Percentiles rank a stretch among this genome's conserved stretches.
These are phyloP conservation scores for Pterostichus niger DNA, from an alignment of 2,888 invertebrate genomes.

Conservation along the genomic window DNA sequence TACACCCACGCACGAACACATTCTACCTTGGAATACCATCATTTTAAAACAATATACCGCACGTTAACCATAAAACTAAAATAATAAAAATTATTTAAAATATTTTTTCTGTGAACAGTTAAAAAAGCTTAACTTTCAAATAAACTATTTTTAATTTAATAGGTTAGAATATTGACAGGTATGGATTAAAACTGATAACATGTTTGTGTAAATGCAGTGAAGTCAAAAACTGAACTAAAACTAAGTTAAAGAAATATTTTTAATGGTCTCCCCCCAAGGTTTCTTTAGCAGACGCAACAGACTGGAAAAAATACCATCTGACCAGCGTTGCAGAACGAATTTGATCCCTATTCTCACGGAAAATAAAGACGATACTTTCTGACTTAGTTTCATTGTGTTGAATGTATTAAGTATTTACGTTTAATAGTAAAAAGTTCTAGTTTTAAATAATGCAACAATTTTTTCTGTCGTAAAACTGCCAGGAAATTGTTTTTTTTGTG, in stretches of 20 bases:
- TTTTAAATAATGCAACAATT: constrained; percentile 2
- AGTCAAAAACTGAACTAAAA: constrained; percentile 27
- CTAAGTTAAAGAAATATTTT: constrained; percentile 43
- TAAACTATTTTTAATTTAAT: not conserved
- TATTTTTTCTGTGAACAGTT: too few species aligned
- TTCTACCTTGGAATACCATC: too few species aligned
- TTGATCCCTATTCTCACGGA: constrained; percentile 7
- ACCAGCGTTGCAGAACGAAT: constrained; percentile 42
- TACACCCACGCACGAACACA: not conserved
- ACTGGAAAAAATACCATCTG: constrained; percentile 60
- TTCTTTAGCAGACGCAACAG: constrained; percentile 17
- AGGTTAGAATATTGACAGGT: not conserved
- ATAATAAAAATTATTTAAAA: too few species aligned
- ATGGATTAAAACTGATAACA: not conserved
- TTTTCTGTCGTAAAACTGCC: not conserved
- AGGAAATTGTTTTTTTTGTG: not conserved
- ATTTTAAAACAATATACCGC: too few species aligned
- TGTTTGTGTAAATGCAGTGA: not conserved
- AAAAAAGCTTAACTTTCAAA: too few species aligned
- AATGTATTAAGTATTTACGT: constrained; percentile 6
- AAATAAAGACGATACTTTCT: constrained; percentile 16
- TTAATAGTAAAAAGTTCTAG: constrained; percentile 19
- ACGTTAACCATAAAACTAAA: too few species aligned
- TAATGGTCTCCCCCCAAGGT: constrained; percentile 49
- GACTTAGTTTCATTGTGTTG: constrained; percentile 19